Evolutionary conservation across 2,113 vertebrate genomes (phyloP).

Genomic region (Sapayoa aenigma): DNA sequence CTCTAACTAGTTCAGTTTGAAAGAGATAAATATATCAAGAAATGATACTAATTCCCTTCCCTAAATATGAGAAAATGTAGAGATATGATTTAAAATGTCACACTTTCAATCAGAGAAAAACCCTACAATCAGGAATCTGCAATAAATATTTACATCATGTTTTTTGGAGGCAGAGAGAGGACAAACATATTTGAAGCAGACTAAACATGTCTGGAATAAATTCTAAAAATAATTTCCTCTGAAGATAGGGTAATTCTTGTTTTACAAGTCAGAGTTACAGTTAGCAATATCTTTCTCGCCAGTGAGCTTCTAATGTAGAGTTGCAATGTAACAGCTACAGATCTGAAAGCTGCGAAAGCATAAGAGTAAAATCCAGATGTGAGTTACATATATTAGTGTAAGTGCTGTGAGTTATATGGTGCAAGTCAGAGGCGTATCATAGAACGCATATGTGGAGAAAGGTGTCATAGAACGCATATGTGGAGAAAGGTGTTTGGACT

Average conservation of each 20-base stretch:
- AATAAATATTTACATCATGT: conserved; percentile 37
- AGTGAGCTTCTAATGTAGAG: background rate
- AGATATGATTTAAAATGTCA: conserved; percentile 29
- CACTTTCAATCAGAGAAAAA: conserved; percentile 24
- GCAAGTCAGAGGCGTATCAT: background rate
- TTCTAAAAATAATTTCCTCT: conserved; percentile 45
- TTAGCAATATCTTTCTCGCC: background rate
- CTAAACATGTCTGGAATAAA: conserved; percentile 42
- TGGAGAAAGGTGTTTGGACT: background rate
- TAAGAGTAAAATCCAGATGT: background rate
- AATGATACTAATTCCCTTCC: conserved; percentile 25
- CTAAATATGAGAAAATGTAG: conserved; percentile 16
- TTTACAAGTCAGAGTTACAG: background rate
- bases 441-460: background rate
- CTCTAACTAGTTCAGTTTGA: background rate
- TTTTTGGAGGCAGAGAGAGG: conserved; percentile 12
- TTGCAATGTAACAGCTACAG: background rate
- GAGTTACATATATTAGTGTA: background rate
- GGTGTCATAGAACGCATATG: background rate
- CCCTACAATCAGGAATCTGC: background rate
- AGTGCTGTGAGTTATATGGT: background rate
- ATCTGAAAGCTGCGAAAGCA: background rate
- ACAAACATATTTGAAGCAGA: conserved; percentile 27
- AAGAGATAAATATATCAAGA: conserved; percentile 43
- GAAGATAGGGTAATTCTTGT: conserved; percentile 24